Evolutionary conservation across 2,888 invertebrate species (phyloP), one percentile per base, ranked within the genome.

Genomic region (Apotomis turbidana): DNA sequence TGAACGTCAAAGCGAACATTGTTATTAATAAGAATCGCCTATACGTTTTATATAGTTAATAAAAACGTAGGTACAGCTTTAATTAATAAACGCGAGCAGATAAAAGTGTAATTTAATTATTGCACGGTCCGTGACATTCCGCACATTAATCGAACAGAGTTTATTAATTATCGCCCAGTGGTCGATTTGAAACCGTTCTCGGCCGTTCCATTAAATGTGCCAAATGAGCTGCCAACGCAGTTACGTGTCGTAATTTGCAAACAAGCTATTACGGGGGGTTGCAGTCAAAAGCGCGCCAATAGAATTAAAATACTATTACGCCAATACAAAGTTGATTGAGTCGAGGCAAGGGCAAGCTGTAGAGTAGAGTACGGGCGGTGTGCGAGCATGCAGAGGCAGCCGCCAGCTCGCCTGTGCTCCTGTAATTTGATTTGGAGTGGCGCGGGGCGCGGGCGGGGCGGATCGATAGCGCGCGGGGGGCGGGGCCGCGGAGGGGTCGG

Each of bases 391-490:
- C 79, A 78, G 27, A 27, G 78, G 76, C 78, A 78, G 78, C 77
- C 76, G 71, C 70, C 62, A 58, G 81, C 83, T 79, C 80, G 83
- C 82, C 80, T 78, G 80, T 81, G 84, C 81, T 89, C 89, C 89
- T 90, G 93, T 92, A 92, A 92, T 92, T 93, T 91, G 92, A 93
- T 93, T 93, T 93, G 91, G 92, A 89, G 91, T 87, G 87, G 87
- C 77, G 90, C 78, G 87, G 85, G 80, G 86, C 73, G 80, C 80
- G 76, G 80, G 81, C 81, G 82, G 78, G 83, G 76, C 78, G 72
- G 89, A 85, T 86, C 85, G 87, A 86, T 86, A 87, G 76, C 76
- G 75, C 78, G 82, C 75, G 75, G 73, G 71, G 74, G 60, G 68
- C 61, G 74, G 73, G 77, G 75, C 10, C 49, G 73, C 71, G 75